Evolutionary conservation across 2,797 vertebrate genomes (phyloP), one percentile per base, ranked within the genome.

Genomic region (Coccyzus lansbergi): DNA sequence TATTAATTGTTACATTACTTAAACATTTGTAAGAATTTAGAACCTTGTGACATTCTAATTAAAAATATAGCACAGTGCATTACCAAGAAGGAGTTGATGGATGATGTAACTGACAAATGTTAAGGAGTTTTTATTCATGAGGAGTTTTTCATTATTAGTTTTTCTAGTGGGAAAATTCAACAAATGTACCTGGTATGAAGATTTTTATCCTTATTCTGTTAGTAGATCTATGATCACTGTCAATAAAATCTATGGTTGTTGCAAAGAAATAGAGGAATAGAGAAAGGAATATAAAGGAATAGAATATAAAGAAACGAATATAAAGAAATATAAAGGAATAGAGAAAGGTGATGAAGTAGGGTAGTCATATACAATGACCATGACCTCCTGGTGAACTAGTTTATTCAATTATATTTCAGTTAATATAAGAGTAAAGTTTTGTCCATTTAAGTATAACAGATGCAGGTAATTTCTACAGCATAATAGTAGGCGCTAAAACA

Each of bases 31-130:
- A 74, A 70, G 15, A 40, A 85, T 92, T 89, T 92, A 91, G 68
- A 80, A 80, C 15, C 15, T 24, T 68, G 18, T 91, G 76, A 74
- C 68, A 71, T 85, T 92, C n/a, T 75, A 80, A 68, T 93, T 91
- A 75, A 95, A 92, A 91, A 83, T 67, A 78, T 13, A 85, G 7
- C 40, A 34, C 12, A 22, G 1, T 68, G 26, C n/a, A 56, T 80
- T 87, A 77, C 40, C 5, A 52, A 69, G 60, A 33, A 81, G 0
- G 9, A 82, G 3, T 6, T 89, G 55, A 93, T 63, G 25, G 82
- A 79, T 69, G 14, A 7, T 49, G 5, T 25, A 86, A 52, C 15
- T 68, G 62, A 75, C 8, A 64, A 82, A 81, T 38, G 15, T 15
- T 71, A 80, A 77, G 11, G 18, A 49, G 10, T 8, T 65, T 24